These are phyloP conservation scores for Octopus bimaculoides DNA, from an alignment of 1,140 invertebrate genomes.

Conservation along the genomic window DNA sequence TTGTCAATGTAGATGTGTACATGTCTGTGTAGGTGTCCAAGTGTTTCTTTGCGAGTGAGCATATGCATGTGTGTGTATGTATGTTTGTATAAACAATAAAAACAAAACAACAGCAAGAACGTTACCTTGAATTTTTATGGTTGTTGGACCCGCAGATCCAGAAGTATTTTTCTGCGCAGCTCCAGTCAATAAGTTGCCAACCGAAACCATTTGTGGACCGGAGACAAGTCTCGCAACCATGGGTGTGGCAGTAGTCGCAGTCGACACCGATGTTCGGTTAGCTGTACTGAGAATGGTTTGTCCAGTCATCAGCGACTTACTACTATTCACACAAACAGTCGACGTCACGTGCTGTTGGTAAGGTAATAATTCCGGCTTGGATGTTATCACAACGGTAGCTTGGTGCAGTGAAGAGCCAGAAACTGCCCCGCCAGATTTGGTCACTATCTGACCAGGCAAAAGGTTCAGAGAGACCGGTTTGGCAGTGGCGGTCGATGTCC, in stretches of 20 bases:
- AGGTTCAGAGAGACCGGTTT: conserved; percentile 3
- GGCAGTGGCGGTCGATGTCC: not conserved
- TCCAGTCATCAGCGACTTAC: conserved; percentile 10
- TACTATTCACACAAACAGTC: not conserved
- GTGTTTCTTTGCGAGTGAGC: too few relatives aligned
- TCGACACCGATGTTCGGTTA: conserved; percentile 1
- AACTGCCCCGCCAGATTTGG: not conserved
- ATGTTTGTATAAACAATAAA: too few relatives aligned
- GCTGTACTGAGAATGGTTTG: conserved; percentile 17
- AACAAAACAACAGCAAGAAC: not conserved
- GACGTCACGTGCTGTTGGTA: conserved; percentile 3
- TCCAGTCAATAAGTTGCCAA: conserved; percentile 42
- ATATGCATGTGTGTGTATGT: too few relatives aligned
- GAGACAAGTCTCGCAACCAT: conserved; percentile 46
- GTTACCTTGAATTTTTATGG: conserved; percentile 45
- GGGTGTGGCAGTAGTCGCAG: conserved; percentile 27
- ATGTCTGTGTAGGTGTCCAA: too few relatives aligned
- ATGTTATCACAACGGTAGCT: conserved; percentile 11
- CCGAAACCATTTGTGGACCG: conserved; percentile 45
- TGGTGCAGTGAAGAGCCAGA: not conserved
- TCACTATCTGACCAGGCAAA: not conserved
- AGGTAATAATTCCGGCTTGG: conserved; percentile 1
- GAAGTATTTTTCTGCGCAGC: conserved; percentile 30
- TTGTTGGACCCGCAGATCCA: conserved; percentile 28
- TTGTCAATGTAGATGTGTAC: too few relatives aligned